Evolutionary conservation across 30 jellyfish, hydroid and myxozoan species (phyloP), one percentile per base, ranked within the genome.

Genomic region (Cassiopea xamachana): DNA sequence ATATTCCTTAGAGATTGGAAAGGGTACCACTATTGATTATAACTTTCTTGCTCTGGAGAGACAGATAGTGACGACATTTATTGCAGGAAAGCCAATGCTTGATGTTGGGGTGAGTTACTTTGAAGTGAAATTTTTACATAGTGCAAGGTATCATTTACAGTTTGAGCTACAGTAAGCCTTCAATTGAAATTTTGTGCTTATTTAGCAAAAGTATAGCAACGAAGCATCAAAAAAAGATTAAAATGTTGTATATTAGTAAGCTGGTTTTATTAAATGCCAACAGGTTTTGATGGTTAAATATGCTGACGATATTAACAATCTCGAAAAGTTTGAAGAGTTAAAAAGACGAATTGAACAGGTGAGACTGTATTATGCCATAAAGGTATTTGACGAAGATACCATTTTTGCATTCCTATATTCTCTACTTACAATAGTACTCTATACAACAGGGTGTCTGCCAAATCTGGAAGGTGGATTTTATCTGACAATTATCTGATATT

Each of bases 1-100:
- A 64, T 92, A 92, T 48, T 84, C 97, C 60, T 70, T 92, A 78
- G 94, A 81, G 60, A 79, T 92, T 58, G 97, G 97, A 27, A 85
- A 84, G 71, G 97, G 94, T 7, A 79, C 94, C 27, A 77, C 49
- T 44, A 74, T 92, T 70, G 97, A 92, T 17, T 85, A 92, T 62
- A 92, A 92, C 64, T 86, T 92, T 47, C 85, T 80, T 48, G 89
- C 92, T 2, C 82, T 92, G 72, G 94, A 92, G 83, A 68, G 92
- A 70, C 97, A 83, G 17, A 49, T 92, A 7, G 83, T 85, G 60
- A 92, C 87, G 1, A 92, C 91, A 46, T 60, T 92, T 60, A 60
- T 85, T 17, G 48, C 82, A 46, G 97, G 97, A 55, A 85, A 86
- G 43, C 90, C 94, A 13, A 17, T 68, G 78, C 69, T 92, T 18